Base-by-base conservation (phyloP, 1,140 invertebrate species). In the Pseudachorutes palmiensis region DNA sequence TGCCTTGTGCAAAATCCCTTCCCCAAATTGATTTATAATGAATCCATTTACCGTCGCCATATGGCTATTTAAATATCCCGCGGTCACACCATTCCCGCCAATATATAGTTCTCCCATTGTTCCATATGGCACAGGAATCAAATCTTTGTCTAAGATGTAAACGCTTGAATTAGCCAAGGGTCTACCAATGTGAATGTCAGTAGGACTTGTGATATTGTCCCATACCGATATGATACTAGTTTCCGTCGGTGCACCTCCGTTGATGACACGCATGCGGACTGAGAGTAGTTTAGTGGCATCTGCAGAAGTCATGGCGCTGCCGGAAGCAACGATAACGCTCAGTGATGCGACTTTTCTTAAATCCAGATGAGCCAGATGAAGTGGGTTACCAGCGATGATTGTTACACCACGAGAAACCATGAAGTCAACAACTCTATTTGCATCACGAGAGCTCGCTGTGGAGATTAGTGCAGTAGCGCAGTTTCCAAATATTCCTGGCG, bases 81-180 rank as follows among this genome's bases (percentile, higher is more conserved):
- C 2, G 22, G 28, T 29, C 3, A 61, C 14, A 9, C 59, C 14
- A 9, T 9, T 5, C 12, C 59, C 59, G 19, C 59, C 29, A 9
- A 61, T 19, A 14, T 29, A 61, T 9, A 61, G 9, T 61, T 61
- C 28, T 26, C 59, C 59, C 9, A 30, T 14, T 14, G 19, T 22
- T 29, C 59, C 59, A 29, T 12, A 9, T 14, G 28, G 28, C 14
- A 61, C 59, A 14, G 2, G 19, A 28, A 28, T 16, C 22, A 61
- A 31, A 29, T 61, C 29, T 22, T 61, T 24, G 29, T 61, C 24
- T 61, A 61, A 3, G 3, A 61, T 28, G 28, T 61, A 61, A 28
- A 33, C 19, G 19, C 2, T 3, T 19, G 59, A 28, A 33, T 33
- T 33, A 14, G 9, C 28, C 19, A 61, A 2, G 16, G 9, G 5